Conservation (phyloP, 2,113 vertebrate species). For the Columbina picui region DNA sequence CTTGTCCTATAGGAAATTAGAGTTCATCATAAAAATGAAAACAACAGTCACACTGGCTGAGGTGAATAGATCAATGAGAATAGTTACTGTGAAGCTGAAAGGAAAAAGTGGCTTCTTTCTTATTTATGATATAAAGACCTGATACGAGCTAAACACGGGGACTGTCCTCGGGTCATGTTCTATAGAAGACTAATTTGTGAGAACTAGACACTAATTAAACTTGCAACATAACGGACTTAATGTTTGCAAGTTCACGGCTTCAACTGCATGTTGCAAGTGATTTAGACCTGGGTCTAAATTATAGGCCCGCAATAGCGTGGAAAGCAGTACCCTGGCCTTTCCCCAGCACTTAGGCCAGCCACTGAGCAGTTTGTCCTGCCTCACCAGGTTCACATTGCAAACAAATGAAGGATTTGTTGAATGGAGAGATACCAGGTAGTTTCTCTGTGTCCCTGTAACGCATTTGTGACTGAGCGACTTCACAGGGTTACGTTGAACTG, state of each 20-base stretch:
- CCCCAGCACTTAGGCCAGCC: not conserved
- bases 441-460: not conserved
- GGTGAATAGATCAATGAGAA: not conserved
- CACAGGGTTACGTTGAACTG: not conserved
- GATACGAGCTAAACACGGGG: not conserved
- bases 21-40: conserved; percentile 15
- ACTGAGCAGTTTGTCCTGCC: not conserved
- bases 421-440: not conserved
- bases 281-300: not conserved
- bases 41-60: not conserved
- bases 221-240: not conserved
- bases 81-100: not conserved
- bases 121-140: not conserved
- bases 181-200: not conserved
- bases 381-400: not conserved
- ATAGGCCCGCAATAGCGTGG: not conserved
- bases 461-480: not conserved
- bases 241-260: not conserved
- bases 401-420: not conserved
- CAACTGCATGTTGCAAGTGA: not conserved
- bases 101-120: not conserved
- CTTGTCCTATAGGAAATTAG: not conserved
- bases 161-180: not conserved
- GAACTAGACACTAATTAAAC: not conserved
- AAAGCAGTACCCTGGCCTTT: not conserved